Conservation (phyloP, 2,888 invertebrate species). For the Callyntrura guangdongensis region DNA sequence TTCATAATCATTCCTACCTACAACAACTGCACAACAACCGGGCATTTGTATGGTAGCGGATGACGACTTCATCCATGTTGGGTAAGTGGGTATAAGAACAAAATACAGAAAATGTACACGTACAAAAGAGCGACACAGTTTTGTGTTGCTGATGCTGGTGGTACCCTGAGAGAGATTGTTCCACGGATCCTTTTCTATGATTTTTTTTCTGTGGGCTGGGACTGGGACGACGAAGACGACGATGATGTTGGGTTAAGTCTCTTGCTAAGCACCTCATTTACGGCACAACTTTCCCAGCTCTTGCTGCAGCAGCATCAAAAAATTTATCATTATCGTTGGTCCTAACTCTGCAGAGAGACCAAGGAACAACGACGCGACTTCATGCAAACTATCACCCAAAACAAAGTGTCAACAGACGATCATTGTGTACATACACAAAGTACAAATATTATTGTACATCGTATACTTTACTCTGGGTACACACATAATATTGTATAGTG, state of each 20-base stretch:
- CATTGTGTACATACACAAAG: slow-evolving; percentile 74
- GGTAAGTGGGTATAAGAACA: slow-evolving; percentile 23
- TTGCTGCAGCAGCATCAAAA: slow-evolving; percentile 39
- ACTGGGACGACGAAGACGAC: neutral
- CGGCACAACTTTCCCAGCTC: slow-evolving; percentile 60
- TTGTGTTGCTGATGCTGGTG: slow-evolving; percentile 18
- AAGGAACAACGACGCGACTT: slow-evolving; percentile 14
- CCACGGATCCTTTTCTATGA: slow-evolving; percentile 12
- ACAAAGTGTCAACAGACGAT: slow-evolving; percentile 75
- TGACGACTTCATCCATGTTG: slow-evolving; percentile 59
- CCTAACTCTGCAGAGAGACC: neutral
- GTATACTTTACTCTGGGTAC: slow-evolving; percentile 39
- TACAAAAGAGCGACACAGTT: slow-evolving; percentile 26
- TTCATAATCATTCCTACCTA: neutral
- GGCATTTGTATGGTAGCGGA: slow-evolving; percentile 29
- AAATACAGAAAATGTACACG: slow-evolving; percentile 24
- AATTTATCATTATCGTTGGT: neutral
- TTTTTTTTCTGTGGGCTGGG: neutral
- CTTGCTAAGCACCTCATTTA: slow-evolving; percentile 10
- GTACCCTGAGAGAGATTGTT: slow-evolving; percentile 63
- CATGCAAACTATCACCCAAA: slow-evolving; percentile 67
- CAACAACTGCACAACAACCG: neutral
- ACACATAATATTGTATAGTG: slow-evolving; percentile 27
- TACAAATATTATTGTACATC: slow-evolving; percentile 74
- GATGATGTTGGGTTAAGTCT: slow-evolving; percentile 51